A percentile compares a stretch with the other conserved stretches of the same genome.
Conservation (phyloP, 2,888 invertebrate species). For the Allygus modestus region DNA sequence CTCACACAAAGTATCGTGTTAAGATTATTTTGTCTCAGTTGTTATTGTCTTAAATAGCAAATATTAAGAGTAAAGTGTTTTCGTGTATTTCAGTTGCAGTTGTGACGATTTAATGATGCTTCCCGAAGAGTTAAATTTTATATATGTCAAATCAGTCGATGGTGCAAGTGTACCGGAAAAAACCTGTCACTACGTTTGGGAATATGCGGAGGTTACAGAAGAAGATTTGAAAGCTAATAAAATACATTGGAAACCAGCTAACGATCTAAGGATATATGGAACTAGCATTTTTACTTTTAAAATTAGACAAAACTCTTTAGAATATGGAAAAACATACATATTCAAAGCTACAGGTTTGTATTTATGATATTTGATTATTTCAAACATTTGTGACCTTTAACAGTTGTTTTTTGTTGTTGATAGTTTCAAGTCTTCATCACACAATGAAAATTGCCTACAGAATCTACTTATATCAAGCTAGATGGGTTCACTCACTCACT, state of each 20-base stretch:
- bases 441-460: too few species aligned
- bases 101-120: background rate
- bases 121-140: background rate
- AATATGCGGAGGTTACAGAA: background rate
- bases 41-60: too few species aligned
- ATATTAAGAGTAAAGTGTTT: too few species aligned
- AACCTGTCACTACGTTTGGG: background rate
- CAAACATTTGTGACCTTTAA: too few species aligned
- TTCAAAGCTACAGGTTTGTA: background rate
- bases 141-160: background rate
- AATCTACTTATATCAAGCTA: too few species aligned
- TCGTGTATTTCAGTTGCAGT: too few species aligned
- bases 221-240: background rate
- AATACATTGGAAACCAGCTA: background rate
- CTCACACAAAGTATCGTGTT: too few species aligned
- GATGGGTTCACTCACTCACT: too few species aligned
- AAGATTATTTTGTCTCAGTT: too few species aligned
- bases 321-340: background rate
- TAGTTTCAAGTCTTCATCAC: too few species aligned
- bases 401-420: too few species aligned
- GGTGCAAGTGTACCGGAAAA: background rate
- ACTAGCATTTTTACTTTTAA: background rate
- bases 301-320: background rate
- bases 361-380: too few species aligned
- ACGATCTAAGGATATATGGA: slow-evolving; percentile 2